Evolutionary conservation across 1,140 invertebrate species (phyloP).

Genomic region (Heliconius hermathena): DNA sequence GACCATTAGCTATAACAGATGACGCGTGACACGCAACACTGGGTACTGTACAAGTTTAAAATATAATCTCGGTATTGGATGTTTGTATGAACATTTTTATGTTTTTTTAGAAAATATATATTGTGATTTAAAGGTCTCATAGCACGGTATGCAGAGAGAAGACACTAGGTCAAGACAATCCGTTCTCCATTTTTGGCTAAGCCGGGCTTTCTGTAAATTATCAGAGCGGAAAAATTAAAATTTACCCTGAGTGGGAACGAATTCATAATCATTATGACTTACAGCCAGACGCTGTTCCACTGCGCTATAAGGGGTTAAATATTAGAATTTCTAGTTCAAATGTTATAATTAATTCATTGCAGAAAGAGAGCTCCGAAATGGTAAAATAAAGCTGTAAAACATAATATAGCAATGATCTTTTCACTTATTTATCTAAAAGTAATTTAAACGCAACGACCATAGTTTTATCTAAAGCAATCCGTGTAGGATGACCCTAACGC

Average conservation of each 20-base stretch:
- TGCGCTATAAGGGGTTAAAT: too few relatives aligned
- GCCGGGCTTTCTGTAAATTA: too few relatives aligned
- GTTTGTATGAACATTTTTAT: neutral
- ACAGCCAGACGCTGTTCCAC: too few relatives aligned
- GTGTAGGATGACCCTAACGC: conserved; percentile 2
- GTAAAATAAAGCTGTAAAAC: too few relatives aligned
- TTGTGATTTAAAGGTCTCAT: neutral
- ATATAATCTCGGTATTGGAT: conserved; percentile 5
- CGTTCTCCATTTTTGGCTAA: too few relatives aligned
- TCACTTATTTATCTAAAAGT: neutral
- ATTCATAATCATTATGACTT: too few relatives aligned
- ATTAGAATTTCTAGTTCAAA: neutral
- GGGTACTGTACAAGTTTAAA: conserved; percentile 22
- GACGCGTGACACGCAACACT: conserved; percentile 41
- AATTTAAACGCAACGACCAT: neutral
- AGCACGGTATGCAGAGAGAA: too few relatives aligned
- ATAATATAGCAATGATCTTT: neutral
- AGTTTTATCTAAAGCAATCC: neutral
- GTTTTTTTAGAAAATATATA: neutral
- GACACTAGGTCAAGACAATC: too few relatives aligned
- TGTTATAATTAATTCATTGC: neutral
- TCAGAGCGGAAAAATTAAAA: too few relatives aligned
- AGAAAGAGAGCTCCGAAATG: neutral
- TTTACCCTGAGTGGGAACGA: too few relatives aligned
- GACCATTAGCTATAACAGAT: conserved; percentile 31